Base-by-base conservation (phyloP, 1,140 invertebrate genomes). In the Meteorus sp. region DNA sequence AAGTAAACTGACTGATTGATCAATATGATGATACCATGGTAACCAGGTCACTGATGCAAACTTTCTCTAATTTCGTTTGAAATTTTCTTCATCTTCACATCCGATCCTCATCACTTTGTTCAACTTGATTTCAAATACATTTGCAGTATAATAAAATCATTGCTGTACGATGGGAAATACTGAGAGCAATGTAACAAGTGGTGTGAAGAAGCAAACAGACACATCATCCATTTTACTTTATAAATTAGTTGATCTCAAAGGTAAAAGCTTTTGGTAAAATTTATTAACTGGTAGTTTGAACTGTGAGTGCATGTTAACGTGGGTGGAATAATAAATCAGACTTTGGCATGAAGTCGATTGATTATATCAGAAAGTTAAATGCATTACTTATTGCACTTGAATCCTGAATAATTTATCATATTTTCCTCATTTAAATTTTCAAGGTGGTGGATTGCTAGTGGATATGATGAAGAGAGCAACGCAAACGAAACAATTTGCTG, bases 401-500 rank as follows among this genome's bases (percentile, higher is more conserved):
- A n/a, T n/a, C n/a, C n/a, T n/a, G 15, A 44, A 20, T 29, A 25
- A 9, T 54, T 54, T 22, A 61, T 63, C n/a, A n/a, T n/a, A n/a
- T n/a, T n/a, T n/a, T n/a, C n/a, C n/a, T n/a, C n/a, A n/a, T n/a
- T n/a, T n/a, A n/a, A n/a, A n/a, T n/a, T n/a, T 59, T 29, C 11
- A 43, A 91, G 93, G 95, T 60, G 92, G 93, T 44, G 96, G 97
- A 43, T 81, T 95, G 44, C 79, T 98, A 2, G 92, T 98, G 2
- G 91, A 95, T 66, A 85, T 97, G 80, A 95, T 95, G 88, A 98
- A 98, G 79, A 83, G 92, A 66, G 93, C 93, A 0, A 85, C 88
- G 0, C 90, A 93, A 70, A 93, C 88, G 25, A 94, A 93, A 74
- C 90, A 95, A 68, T 95, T 88, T 68, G 89, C 90, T 0, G 91